phyloP scores from a whole-genome alignment of 1,140 invertebrate genomes.

The Aphaenogaster floridana region DNA sequence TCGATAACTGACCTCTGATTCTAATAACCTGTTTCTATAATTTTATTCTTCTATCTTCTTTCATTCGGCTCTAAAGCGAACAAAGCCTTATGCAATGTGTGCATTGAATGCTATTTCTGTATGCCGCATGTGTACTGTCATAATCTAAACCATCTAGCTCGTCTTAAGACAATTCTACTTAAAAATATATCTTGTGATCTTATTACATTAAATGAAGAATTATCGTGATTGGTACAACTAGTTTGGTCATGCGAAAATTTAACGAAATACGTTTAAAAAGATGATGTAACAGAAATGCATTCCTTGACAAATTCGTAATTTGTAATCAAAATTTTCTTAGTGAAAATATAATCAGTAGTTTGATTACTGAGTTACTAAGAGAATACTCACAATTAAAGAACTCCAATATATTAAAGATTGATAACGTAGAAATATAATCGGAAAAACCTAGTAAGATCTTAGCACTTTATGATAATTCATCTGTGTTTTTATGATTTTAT shows the following conservation, averaged over 20 bases:
- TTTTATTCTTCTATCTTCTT: slow-evolving; percentile 18
- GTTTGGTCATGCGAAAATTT: neutral
- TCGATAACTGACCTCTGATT: slow-evolving; percentile 44
- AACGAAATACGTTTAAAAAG: neutral
- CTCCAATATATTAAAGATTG: neutral
- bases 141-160: neutral
- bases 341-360: neutral
- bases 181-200: neutral
- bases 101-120: neutral
- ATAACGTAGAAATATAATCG: neutral
- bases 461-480: neutral
- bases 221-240: neutral
- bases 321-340: neutral
- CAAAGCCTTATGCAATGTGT: neutral
- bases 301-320: neutral
- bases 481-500: neutral
- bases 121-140: neutral
- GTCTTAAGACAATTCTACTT: neutral
- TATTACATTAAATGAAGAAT: neutral
- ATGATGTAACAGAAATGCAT: neutral
- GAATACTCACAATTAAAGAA: neutral
- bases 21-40: neutral
- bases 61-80: neutral
- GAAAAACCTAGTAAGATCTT: neutral
- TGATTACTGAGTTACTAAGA: neutral